Percentiles rank a stretch among this genome's conserved stretches.
Evolutionary conservation across 2,888 invertebrate genomes (phyloP).

Genomic region (Pseudococcus jackbeardsleyi): DNA sequence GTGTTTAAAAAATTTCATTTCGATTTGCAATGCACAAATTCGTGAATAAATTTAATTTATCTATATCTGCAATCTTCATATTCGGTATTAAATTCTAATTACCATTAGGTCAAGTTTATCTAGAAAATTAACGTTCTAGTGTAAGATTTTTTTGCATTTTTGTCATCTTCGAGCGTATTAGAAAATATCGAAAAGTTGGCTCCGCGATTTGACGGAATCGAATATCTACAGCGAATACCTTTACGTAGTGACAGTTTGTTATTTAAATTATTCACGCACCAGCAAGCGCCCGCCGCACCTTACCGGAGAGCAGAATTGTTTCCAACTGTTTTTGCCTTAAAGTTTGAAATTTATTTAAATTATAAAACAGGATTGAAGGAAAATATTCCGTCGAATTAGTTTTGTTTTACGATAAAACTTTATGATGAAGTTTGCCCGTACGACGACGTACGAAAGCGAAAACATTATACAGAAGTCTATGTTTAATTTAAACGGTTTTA

Average conservation of each 20-base stretch:
- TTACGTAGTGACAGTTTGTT: constrained; percentile 39
- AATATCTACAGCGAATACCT: constrained; percentile 32
- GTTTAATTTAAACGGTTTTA: constrained; percentile 53
- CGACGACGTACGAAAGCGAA: not conserved
- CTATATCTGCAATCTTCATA: not conserved
- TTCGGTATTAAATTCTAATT: not conserved
- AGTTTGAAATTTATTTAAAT: constrained; percentile 50
- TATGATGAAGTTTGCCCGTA: constrained; percentile 1
- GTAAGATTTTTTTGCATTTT: not conserved
- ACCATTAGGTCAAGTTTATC: too few species aligned
- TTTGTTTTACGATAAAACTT: constrained; percentile 54
- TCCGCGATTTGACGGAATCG: not conserved
- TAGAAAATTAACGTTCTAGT: not conserved
- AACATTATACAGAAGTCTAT: constrained; percentile 16
- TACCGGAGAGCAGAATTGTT: constrained; percentile 19
- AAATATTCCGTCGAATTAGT: constrained; percentile 50
- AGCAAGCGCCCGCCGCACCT: constrained; percentile 5
- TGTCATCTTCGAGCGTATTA: not conserved
- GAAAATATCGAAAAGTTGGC: constrained; percentile 21
- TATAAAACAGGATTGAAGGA: constrained; percentile 54
- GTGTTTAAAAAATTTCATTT: too few species aligned
- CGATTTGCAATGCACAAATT: too few species aligned
- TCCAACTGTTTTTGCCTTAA: constrained; percentile 43
- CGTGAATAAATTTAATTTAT: too few species aligned
- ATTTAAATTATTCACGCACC: constrained; percentile 58